Base-by-base conservation (phyloP, 2,797 vertebrate species). In the Sebastolobus altivelis region DNA sequence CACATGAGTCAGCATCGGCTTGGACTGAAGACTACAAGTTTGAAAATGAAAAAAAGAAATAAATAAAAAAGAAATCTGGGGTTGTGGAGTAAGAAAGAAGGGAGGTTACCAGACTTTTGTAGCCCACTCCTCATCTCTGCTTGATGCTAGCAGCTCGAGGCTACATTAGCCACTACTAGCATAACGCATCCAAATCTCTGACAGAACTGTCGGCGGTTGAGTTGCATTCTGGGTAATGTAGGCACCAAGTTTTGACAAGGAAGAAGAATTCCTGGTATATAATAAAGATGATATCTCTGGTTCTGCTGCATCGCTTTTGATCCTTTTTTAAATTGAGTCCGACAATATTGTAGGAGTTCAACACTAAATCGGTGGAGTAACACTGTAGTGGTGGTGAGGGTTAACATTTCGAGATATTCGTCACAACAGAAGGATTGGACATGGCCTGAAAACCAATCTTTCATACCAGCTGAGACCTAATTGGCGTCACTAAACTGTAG, bases 401-500 rank as follows among this genome's bases (percentile, higher is more conserved):
- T 25, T 27, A n/a, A n/a, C 8, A 61, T 79, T 54, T 61, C n/a
- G 31, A 38, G 5, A 62, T 46, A 40, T 68, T 66, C 33, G 4
- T 78, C n/a, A 35, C 61, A 54, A 65, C 65, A 62, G 2, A 75
- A 7, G 43, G 38, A 11, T 52, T 67, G 49, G 20, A 79, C 56
- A 33, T 16, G 52, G 80, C 31, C 35, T 43, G 40, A 71, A 87
- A 87, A 69, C 56, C 54, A 72, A 76, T 75, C 56, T 79, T 25
- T 66, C 43, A 78, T 9, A 56, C 58, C 68, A 66, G 61, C 78
- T 74, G 65, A 87, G 67, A 56, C 18, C 55, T 58, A 75, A 73
- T 54, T 29, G 27, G 29, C 62, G 31, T 56, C 61, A 61, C 60
- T 76, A 75, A 82, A 79, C 71, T 80, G 66, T 60, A 66, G 43